Base-by-base conservation (phyloP, 2,797 vertebrate species). In the Anguilla anguilla region DNA sequence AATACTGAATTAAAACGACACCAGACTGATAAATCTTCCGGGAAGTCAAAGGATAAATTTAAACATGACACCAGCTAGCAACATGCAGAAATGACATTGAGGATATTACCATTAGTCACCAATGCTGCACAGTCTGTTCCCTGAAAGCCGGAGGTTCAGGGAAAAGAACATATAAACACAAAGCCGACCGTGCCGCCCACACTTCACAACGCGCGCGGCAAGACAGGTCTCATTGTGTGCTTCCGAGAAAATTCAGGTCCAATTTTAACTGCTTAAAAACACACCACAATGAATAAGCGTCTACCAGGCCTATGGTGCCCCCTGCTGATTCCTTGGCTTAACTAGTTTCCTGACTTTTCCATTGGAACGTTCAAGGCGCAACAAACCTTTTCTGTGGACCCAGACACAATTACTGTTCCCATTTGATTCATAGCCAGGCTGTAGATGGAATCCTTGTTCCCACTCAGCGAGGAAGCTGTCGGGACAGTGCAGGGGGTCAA, bases 361-460 rank as follows among this genome's bases (percentile, higher is more conserved):
- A 84, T 59, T 59, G 17, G 28, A 31, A 35, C 83, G 15, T 83
- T 83, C 31, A 28, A 84, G 25, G 46, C 7, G 6, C 31, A 46
- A 74, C 93, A 92, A 93, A 98, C 99, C 98, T 99, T 99, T 95
- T 99, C 98, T 90, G 99, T 99, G 89, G 99, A 99, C 92, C 98
- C 99, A 3, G 98, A 99, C 85, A 99, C 98, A 90, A 99, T 99
- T 92, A 99, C 98, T 89, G 98, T 99, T 92, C 98, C 99, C 97
- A 99, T 98, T 88, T 99, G 98, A 95, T 99, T 99, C 99, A 99
- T 99, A 87, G 98, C 98, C 91, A 99, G 97, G 94, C 98, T 99
- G 94, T 99, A 99, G 96, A 99, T 99, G 5, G 99, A 99, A 93
- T 99, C 98, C 93, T 99, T 99, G 96, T 99, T 99, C 89, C 99